Percentiles rank a stretch among this genome's conserved stretches.
phyloP scores from a whole-genome alignment of 2,888 invertebrate species.

The Tipula helvola region DNA sequence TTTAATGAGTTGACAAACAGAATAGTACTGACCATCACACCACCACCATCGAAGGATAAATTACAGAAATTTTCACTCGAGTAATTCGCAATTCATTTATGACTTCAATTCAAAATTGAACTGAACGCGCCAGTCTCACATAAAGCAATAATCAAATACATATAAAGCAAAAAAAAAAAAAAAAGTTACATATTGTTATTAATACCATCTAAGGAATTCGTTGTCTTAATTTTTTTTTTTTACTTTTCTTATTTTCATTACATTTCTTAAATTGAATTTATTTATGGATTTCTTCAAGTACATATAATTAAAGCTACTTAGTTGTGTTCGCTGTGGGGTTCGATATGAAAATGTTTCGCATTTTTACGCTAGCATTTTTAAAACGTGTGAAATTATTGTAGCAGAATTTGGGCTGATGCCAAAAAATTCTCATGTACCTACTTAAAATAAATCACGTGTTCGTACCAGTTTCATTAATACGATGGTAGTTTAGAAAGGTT shows the following conservation, averaged over 20 bases:
- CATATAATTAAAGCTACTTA: neutral
- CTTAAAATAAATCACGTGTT: neutral
- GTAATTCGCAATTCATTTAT: neutral
- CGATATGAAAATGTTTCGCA: neutral
- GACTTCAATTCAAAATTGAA: neutral
- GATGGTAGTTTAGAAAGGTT: neutral
- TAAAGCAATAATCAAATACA: neutral
- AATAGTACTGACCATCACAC: neutral
- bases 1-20: neutral
- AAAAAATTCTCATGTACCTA: neutral
- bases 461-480: neutral
- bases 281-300: neutral
- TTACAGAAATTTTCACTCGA: neutral
- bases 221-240: neutral
- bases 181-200: slow-evolving; percentile 7
- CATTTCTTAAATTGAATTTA: neutral
- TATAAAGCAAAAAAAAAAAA: neutral
- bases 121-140: neutral
- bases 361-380: neutral
- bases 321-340: neutral
- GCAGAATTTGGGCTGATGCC: neutral
- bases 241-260: neutral
- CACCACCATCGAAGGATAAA: neutral
- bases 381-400: neutral
- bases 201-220: slow-evolving; percentile 7